phyloP scores from a whole-genome alignment of 2,888 invertebrate species.

The Stratiomys singularior region DNA sequence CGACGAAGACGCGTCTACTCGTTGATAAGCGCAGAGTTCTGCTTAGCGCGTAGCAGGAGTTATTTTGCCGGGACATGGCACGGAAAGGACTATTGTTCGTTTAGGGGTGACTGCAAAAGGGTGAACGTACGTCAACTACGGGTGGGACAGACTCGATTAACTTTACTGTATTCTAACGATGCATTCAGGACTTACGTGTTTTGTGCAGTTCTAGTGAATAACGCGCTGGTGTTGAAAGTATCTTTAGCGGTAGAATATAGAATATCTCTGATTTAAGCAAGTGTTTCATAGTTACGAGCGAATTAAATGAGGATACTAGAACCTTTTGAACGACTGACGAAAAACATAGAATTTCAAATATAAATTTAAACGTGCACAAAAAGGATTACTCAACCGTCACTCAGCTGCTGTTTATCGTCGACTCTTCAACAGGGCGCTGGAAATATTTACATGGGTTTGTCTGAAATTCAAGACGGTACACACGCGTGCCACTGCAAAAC shows the following conservation, averaged over 20 bases:
- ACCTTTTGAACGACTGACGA: background rate
- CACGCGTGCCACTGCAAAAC: conserved; percentile 46
- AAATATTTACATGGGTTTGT: conserved; percentile 47
- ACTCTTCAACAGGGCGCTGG: background rate
- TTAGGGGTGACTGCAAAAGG: conserved; percentile 31
- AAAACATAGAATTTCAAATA: no score
- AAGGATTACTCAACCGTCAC: background rate
- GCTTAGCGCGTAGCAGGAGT: conserved; percentile 23
- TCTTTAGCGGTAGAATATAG: no score
- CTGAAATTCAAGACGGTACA: conserved; percentile 42
- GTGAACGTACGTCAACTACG: background rate
- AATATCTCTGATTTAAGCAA: background rate
- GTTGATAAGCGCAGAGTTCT: background rate
- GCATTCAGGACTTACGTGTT: no score
- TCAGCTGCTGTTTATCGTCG: background rate
- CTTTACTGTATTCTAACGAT: no score
- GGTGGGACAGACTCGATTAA: background rate
- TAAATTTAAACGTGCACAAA: background rate
- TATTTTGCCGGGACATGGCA: conserved; percentile 27
- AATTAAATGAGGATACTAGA: background rate
- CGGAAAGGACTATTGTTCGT: background rate
- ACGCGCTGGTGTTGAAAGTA: no score
- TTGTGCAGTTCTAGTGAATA: no score
- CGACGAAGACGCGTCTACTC: conserved; percentile 19
- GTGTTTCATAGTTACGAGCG: background rate